phyloP scores from a whole-genome alignment of 2,888 invertebrate genomes.

The Sclerodermus sp. region DNA sequence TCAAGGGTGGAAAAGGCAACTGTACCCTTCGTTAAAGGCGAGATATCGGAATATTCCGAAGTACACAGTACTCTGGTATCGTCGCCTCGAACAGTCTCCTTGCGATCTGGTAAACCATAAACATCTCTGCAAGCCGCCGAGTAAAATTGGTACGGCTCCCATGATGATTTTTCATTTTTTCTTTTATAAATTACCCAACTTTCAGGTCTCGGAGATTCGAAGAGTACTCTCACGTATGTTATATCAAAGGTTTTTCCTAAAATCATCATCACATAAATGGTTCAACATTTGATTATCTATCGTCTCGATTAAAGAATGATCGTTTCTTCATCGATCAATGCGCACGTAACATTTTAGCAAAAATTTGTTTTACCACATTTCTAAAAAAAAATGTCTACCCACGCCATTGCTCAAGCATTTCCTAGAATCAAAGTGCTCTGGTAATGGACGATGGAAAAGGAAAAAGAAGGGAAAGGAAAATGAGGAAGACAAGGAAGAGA shows the following conservation, averaged over 20 bases:
- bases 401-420: no score
- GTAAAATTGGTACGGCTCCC: conserved; percentile 91
- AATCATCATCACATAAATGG: no score
- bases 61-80: conserved; percentile 96
- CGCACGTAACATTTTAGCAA: no score
- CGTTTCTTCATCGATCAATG: neutral
- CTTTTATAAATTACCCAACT: conserved; percentile 96
- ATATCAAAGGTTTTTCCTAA: conserved; percentile 95
- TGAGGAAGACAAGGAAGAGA: no score
- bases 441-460: no score
- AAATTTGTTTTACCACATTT: no score
- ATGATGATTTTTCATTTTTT: conserved; percentile 73
- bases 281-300: no score
- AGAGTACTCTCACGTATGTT: conserved; percentile 91
- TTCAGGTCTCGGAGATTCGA: conserved; percentile 94
- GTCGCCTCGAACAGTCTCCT: conserved; percentile 69
- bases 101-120: conserved; percentile 80
- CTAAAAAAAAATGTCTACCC: no score
- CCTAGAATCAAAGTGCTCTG: no score
- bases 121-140: conserved; percentile 91
- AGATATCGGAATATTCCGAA: conserved; percentile 97
- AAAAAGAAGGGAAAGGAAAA: no score
- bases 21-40: conserved; percentile 90
- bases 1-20: conserved; percentile 94
- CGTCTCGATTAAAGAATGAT: neutral